These are phyloP conservation scores for Bujurquina vittata DNA, from an alignment of 2,113 vertebrate genomes.

Conservation along the genomic window DNA sequence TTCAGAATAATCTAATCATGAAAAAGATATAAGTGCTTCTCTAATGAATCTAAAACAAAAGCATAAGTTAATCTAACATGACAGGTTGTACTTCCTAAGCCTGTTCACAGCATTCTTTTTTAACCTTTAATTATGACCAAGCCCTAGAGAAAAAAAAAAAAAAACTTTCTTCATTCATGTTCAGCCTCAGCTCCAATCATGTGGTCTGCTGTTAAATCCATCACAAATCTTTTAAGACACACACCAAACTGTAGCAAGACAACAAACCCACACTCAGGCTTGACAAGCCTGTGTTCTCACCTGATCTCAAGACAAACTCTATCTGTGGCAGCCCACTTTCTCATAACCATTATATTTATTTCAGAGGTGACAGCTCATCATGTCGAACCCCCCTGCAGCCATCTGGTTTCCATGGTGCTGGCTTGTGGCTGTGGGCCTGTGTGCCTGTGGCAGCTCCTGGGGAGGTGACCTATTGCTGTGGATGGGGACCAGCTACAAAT, in stretches of 20 bases:
- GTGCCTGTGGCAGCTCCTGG: conserved; percentile 24
- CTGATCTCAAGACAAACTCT: conserved; percentile 11
- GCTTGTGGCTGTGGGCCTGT: neutral
- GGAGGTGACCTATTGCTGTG: conserved; percentile 49
- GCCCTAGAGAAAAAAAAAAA: neutral
- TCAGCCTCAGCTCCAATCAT: neutral
- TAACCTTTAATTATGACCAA: neutral
- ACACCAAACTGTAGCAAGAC: neutral
- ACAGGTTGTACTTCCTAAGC: neutral
- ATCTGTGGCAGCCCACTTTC: conserved; percentile 44
- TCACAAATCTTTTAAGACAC: rapidly evolving
- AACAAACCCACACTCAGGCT: neutral
- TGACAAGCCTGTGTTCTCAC: conserved; percentile 21
- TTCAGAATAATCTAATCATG: neutral
- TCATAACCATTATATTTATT: conserved; percentile 39
- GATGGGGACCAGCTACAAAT: conserved; percentile 50
- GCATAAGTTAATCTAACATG: neutral
- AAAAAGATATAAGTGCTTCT: neutral
- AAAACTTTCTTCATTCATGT: rapidly evolving
- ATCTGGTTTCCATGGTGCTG: conserved; percentile 55
- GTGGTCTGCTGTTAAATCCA: neutral
- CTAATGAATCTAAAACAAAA: neutral
- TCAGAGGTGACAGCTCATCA: conserved; percentile 60
- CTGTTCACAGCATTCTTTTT: neutral
- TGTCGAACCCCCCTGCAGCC: conserved; percentile 9